A percentile compares a stretch with the other conserved stretches of the same genome.
phyloP scores from a whole-genome alignment of 1,140 invertebrate species.

The Drosophila leontia region DNA sequence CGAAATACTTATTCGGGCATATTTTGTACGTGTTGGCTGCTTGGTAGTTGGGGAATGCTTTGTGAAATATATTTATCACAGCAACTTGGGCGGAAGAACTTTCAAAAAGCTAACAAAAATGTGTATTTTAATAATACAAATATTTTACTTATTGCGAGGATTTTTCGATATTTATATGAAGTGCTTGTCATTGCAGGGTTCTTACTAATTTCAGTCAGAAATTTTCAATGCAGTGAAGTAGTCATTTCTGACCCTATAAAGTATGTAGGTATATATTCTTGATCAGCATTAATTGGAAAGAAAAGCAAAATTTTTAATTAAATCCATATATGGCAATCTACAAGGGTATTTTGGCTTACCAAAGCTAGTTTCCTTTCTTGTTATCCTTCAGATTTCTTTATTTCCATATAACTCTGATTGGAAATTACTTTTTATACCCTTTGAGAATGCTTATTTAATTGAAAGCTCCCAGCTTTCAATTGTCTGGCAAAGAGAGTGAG shows the following conservation, averaged over 20 bases:
- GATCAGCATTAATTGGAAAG: no score
- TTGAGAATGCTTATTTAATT: slow-evolving; percentile 10
- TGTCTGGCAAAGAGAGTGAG: slow-evolving; percentile 23
- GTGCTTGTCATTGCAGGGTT: no score
- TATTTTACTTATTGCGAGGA: not conserved
- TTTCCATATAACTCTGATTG: not conserved
- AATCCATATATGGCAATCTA: no score
- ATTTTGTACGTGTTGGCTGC: slow-evolving; percentile 19
- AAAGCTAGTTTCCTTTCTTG: not conserved
- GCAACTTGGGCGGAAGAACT: not conserved
- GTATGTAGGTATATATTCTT: no score
- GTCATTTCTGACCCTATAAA: no score
- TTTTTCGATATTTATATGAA: no score
- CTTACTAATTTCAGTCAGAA: no score
- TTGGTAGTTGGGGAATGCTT: slow-evolving; percentile 10
- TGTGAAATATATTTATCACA: slow-evolving; percentile 1
- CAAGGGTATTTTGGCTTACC: no score
- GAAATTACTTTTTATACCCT: not conserved
- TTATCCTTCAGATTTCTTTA: not conserved
- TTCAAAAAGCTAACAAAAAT: not conserved
- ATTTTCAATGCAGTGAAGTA: no score
- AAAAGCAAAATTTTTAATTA: no score
- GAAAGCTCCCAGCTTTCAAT: slow-evolving; percentile 33
- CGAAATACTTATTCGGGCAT: slow-evolving; percentile 13
- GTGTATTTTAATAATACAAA: not conserved